A percentile compares a stretch with the other conserved stretches of the same genome.
These are phyloP conservation scores for Podiceps cristatus DNA, from an alignment of 2,113 vertebrate genomes.

Conservation along the genomic window DNA sequence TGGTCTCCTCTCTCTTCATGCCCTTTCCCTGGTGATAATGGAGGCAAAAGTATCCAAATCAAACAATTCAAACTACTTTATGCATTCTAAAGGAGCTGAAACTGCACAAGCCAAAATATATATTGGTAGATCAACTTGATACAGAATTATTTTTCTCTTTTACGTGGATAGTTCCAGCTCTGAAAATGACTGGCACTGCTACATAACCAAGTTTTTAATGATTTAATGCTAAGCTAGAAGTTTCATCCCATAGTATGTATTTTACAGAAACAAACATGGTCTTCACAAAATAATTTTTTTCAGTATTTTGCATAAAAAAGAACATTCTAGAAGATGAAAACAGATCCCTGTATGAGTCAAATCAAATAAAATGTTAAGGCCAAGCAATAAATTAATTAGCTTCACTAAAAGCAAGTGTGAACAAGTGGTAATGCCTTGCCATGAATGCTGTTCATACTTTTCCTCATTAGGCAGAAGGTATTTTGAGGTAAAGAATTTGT, in stretches of 20 bases:
- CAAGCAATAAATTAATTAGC: neutral
- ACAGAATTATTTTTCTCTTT: neutral
- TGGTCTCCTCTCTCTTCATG: neutral
- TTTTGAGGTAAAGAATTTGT: neutral
- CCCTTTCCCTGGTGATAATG: neutral
- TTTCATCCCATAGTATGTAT: neutral
- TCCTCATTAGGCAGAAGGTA: neutral
- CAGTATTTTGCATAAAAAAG: neutral
- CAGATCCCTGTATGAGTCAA: neutral
- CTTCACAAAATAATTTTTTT: rapidly evolving
- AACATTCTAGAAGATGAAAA: neutral
- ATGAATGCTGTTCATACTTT: neutral
- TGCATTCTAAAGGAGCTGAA: neutral
- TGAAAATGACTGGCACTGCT: neutral
- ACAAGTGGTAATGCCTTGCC: neutral
- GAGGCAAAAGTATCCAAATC: neutral
- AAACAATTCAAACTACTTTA: neutral
- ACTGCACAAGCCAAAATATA: neutral
- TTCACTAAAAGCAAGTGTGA: neutral
- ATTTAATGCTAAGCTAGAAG: neutral
- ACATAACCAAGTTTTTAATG: neutral
- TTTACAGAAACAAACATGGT: neutral
- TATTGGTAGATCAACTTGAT: neutral
- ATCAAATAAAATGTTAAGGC: neutral
- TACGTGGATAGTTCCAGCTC: neutral